These are phyloP conservation scores for Spheniscus humboldti DNA, from an alignment of 2,797 vertebrate species.

Conservation along the genomic window DNA sequence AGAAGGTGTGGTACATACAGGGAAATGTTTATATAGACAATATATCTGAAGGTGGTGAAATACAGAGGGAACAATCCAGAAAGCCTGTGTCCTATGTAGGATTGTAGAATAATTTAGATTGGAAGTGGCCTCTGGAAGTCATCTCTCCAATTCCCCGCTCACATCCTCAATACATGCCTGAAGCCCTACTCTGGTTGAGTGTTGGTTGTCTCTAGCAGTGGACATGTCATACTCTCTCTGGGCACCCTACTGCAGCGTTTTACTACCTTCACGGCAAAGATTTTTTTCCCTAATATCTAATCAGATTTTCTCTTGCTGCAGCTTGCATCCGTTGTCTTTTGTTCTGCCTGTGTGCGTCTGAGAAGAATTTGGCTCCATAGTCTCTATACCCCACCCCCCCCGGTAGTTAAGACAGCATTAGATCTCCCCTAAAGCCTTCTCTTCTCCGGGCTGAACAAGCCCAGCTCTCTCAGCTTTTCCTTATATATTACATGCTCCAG, in stretches of 20 bases:
- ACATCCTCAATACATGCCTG: neutral
- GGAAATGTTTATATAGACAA: neutral
- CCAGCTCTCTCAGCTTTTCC: neutral
- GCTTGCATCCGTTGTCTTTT: neutral
- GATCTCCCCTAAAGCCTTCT: neutral
- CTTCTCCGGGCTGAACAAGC: neutral
- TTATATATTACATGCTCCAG: fast-evolving
- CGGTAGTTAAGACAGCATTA: neutral
- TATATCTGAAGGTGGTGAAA: neutral
- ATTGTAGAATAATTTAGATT: neutral
- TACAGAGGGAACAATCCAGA: neutral
- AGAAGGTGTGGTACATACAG: neutral
- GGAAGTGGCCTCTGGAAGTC: neutral
- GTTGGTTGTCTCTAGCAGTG: neutral
- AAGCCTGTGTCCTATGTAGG: neutral
- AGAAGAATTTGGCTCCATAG: neutral
- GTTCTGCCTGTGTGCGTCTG: neutral
- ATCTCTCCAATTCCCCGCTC: neutral
- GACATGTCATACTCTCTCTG: neutral
- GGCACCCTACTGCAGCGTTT: neutral
- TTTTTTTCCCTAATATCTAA: neutral
- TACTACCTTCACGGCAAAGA: neutral
- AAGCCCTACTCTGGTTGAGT: neutral
- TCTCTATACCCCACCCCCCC: neutral
- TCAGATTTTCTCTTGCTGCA: neutral